Base-by-base conservation (phyloP, 2,113 vertebrate species). In the Cyanistes caeruleus region DNA sequence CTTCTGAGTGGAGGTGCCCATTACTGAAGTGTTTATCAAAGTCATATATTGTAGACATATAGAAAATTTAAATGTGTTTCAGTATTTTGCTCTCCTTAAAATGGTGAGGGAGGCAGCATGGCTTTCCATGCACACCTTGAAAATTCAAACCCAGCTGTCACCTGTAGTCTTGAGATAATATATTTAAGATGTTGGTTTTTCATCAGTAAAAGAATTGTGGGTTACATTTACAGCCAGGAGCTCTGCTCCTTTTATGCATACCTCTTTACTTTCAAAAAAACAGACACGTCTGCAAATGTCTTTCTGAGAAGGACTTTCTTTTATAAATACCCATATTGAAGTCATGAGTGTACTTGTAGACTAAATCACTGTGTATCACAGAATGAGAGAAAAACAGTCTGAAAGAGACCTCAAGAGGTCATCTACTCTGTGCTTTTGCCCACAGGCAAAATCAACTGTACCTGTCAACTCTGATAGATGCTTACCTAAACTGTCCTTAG, bases 391-490 rank as follows among this genome's bases (percentile, higher is more conserved):
- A 62, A 83, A 94, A 82, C 15, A 79, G 37, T 8, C 62, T 93
- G 56, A 83, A 95, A 80, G 43, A 67, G n/a, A 87, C 21, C 68
- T 84, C 51, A 67, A 43, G 48, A 95, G 62, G 78, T 89, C 78
- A 79, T 76, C 82, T 56, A 72, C 78, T 82, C 33, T 41, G 5
- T 75, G 41, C 28, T 82, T 87, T 89, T 82, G 41, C 62, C 84
- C 0, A 0, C 10, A 23, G 78, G 65, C 56, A 89, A 81, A 87
- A 76, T 89, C 82, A 90, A 0, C 92, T 79, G 14, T 68, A 89
- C 70, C n/a, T 95, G 87, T 83, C 94, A 72, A 10, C 58, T 85
- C 78, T 87, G 85, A 90, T 73, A 95, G 78, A 90, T 85, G 53
- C 80, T 87, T 69, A 64, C 74, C 53, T 91, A 85, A 69, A 13